Conservation (phyloP, 2,888 invertebrate genomes). For the Aleiodes leptofemur region DNA sequence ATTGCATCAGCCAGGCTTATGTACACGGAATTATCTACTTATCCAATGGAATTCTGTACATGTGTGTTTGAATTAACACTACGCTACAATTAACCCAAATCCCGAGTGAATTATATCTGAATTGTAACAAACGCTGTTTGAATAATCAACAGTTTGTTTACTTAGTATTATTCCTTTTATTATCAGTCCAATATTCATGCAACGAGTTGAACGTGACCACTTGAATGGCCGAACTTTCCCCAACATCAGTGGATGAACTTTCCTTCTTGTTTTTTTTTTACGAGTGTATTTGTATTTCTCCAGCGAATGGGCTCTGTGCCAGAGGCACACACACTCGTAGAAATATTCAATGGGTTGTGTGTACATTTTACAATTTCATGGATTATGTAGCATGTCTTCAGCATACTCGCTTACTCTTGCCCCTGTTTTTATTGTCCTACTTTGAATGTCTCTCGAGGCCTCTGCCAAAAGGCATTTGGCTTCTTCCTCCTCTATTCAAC, state of each 20-base stretch:
- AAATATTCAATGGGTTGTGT: background rate
- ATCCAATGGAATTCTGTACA: constrained; percentile 8
- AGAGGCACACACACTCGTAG: constrained; percentile 12
- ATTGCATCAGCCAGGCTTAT: constrained; percentile 18
- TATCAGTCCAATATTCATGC: background rate
- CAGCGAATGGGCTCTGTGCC: constrained; percentile 2
- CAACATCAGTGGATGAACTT: background rate
- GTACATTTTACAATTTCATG: constrained; percentile 16
- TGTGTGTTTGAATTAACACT: constrained; percentile 5
- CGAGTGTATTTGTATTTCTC: background rate
- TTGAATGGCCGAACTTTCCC: constrained; percentile 11
- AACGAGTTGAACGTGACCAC: constrained; percentile 12
- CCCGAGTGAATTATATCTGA: background rate
- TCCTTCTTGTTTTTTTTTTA: background rate
- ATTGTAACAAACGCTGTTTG: background rate
- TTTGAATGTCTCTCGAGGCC: background rate
- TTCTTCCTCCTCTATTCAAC: background rate
- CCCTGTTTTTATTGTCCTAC: constrained; percentile 14
- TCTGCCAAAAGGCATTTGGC: constrained; percentile 24
- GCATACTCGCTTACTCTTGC: constrained; percentile 1
- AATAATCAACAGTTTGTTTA: constrained; percentile 2
- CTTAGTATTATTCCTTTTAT: background rate
- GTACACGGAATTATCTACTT: constrained; percentile 20
- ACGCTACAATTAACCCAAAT: background rate
- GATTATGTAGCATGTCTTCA: constrained; percentile 20